Percentiles rank a stretch among this genome's conserved stretches.
Evolutionary conservation across 1,140 invertebrate genomes (phyloP).

Genomic region (Listronotus oregonensis): DNA sequence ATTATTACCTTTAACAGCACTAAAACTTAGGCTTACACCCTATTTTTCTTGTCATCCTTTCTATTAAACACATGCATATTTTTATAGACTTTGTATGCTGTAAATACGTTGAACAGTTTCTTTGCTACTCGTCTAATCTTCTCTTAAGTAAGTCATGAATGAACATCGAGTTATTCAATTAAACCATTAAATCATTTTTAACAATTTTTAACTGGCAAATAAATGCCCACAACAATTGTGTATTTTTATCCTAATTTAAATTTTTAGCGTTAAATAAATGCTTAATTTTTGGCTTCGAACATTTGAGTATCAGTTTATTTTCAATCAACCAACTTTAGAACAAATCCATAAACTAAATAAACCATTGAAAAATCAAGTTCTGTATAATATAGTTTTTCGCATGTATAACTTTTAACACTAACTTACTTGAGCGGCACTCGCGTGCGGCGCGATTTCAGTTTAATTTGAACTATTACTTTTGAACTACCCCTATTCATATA

Average conservation of each 20-base stretch:
- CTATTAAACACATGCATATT: background rate
- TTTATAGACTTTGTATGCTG: background rate
- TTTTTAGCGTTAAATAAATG: slow-evolving; percentile 29
- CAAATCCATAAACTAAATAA: background rate
- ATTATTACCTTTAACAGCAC: no score
- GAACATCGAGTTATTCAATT: slow-evolving; percentile 23
- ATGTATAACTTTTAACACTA: no score
- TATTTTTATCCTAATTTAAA: slow-evolving; percentile 29
- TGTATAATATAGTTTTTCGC: no score
- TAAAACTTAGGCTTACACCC: no score
- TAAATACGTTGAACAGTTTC: background rate
- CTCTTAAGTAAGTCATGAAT: slow-evolving; percentile 6
- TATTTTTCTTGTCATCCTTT: background rate
- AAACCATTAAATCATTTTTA: slow-evolving; percentile 27
- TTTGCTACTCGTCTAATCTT: background rate
- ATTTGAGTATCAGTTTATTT: background rate
- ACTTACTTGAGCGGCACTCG: no score
- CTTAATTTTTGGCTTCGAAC: slow-evolving; percentile 29
- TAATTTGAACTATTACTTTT: no score
- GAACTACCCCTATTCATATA: no score
- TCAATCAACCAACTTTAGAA: slow-evolving; percentile 2
- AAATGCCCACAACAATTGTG: slow-evolving; percentile 23
- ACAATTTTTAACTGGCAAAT: slow-evolving; percentile 23
- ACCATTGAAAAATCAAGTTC: no score
- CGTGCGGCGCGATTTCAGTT: no score